Evolutionary conservation across 2,797 vertebrate genomes (phyloP).

Genomic region (Intellagama lesueurii): DNA sequence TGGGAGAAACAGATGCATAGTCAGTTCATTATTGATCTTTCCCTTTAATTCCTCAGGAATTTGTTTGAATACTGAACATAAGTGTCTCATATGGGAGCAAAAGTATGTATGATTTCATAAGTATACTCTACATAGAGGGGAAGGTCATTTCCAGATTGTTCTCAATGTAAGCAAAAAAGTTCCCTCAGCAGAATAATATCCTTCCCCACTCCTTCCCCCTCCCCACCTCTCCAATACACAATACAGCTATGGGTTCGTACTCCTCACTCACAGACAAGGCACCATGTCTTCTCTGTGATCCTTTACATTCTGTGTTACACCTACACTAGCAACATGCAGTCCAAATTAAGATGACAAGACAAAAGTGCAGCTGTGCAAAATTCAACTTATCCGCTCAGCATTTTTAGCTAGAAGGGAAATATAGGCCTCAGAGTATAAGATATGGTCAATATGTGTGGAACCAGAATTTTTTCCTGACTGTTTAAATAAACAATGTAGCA

Average conservation of each 20-base stretch:
- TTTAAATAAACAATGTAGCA: slow-evolving; percentile 22
- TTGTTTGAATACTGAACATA: neutral
- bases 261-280: neutral
- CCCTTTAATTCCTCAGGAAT: neutral
- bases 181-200: neutral
- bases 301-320: neutral
- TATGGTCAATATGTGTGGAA: neutral
- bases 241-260: neutral
- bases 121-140: neutral
- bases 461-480: neutral
- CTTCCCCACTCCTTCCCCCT: too few relatives aligned
- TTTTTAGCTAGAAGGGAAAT: slow-evolving; percentile 15
- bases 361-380: slow-evolving; percentile 23
- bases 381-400: slow-evolving; percentile 3
- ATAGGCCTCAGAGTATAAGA: slow-evolving; percentile 15
- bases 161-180: neutral
- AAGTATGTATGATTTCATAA: slow-evolving; percentile 17
- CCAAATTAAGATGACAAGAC: slow-evolving; percentile 11
- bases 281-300: neutral
- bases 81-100: neutral
- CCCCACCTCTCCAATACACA: too few relatives aligned
- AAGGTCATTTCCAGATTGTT: neutral
- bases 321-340: neutral
- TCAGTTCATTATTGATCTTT: neutral
- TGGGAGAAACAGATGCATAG: neutral